phyloP scores from a whole-genome alignment of 2,113 vertebrate species.

The Ifrita kowaldi region DNA sequence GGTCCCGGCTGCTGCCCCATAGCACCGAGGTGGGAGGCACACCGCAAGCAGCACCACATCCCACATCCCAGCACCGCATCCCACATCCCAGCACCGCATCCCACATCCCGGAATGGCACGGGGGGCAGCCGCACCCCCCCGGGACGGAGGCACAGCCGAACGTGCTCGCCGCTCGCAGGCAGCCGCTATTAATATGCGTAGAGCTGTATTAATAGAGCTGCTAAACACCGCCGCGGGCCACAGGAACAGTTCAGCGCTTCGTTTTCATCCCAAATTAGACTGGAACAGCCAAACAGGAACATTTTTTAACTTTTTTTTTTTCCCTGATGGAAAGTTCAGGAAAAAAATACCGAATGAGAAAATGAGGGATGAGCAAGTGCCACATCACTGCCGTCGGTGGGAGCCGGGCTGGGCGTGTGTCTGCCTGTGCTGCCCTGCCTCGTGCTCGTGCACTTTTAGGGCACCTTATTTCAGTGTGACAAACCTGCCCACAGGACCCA shows the following conservation, averaged over 20 bases:
- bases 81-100: background rate
- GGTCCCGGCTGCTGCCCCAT: rapidly evolving
- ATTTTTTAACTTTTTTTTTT: too few relatives aligned
- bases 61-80: background rate
- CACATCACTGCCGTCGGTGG: rapidly evolving
- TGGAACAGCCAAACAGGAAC: background rate
- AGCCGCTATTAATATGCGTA: background rate
- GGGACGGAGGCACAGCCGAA: rapidly evolving
- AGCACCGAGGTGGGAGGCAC: rapidly evolving
- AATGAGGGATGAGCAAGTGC: background rate
- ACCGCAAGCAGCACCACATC: rapidly evolving
- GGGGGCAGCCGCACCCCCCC: rapidly evolving
- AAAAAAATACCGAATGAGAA: background rate
- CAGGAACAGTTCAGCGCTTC: background rate
- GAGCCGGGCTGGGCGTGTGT: background rate
- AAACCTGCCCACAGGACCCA: background rate
- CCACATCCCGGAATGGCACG: background rate
- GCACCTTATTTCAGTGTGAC: background rate
- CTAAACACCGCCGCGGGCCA: background rate
- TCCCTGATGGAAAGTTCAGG: background rate
- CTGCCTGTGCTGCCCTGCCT: background rate
- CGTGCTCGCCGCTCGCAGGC: rapidly evolving
- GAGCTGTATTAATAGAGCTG: background rate
- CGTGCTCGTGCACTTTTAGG: rapidly evolving
- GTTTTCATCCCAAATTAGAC: conserved; percentile 13